phyloP scores from a whole-genome alignment of 1,140 invertebrate genomes.

The Tetragnatha versicolor region DNA sequence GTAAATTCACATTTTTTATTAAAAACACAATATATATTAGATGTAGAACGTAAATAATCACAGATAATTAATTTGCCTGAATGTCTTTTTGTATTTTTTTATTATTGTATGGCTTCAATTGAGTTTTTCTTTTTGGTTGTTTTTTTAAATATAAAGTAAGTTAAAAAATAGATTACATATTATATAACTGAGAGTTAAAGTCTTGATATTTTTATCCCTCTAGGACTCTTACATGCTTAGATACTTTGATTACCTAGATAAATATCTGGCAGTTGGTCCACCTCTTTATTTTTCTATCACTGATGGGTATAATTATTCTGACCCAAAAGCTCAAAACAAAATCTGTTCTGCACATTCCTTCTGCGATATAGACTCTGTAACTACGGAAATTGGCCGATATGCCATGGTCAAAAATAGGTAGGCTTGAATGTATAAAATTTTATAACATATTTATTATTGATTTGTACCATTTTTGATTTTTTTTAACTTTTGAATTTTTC shows the following conservation, averaged over 20 bases:
- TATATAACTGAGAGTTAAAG: too few species aligned
- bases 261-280: constrained; percentile 83
- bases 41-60: too few species aligned
- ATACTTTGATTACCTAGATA: constrained; percentile 77
- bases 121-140: too few species aligned
- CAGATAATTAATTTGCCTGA: too few species aligned
- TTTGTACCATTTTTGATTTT: background rate
- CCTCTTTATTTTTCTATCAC: constrained; percentile 92
- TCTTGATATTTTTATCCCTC: background rate
- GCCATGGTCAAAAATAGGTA: constrained; percentile 50
- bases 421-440: too few species aligned
- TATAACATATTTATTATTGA: background rate
- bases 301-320: constrained; percentile 76
- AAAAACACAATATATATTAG: background rate
- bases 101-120: too few species aligned
- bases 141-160: too few species aligned
- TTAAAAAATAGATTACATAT: too few species aligned
- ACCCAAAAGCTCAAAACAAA: constrained; percentile 72
- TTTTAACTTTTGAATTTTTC: constrained; percentile 52
- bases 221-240: constrained; percentile 84
- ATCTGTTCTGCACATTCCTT: constrained; percentile 72
- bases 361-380: constrained; percentile 82
- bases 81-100: too few species aligned
- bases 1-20: background rate
- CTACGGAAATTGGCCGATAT: constrained; percentile 70